phyloP scores from a whole-genome alignment of 2,113 vertebrate genomes.

The Noturus placidus region DNA sequence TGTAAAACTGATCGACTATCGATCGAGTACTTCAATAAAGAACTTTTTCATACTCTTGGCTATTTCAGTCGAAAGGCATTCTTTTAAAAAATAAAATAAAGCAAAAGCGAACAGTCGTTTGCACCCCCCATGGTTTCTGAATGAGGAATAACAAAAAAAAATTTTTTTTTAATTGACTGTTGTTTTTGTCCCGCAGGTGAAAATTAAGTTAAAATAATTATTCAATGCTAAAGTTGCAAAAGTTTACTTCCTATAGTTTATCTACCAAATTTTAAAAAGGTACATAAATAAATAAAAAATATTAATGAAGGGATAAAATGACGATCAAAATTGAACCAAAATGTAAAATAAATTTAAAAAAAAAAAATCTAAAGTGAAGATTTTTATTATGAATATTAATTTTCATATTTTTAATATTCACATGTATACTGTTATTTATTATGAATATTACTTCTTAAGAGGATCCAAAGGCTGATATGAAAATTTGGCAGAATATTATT shows the following conservation, averaged over 20 bases:
- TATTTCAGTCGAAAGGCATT: neutral
- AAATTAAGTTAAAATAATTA: neutral
- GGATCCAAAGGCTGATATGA: neutral
- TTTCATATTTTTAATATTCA: no score
- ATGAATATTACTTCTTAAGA: neutral
- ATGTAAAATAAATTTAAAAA: neutral
- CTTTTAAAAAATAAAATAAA: neutral
- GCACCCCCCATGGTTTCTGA: neutral
- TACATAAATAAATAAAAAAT: neutral
- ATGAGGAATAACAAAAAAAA: neutral
- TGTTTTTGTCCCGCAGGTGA: neutral
- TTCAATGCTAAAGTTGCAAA: neutral
- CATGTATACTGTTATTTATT: no score
- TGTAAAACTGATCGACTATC: constrained; percentile 23
- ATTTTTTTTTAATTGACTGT: no score
- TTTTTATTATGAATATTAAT: neutral
- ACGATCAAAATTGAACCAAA: neutral
- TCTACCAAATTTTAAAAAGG: neutral
- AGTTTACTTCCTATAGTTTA: neutral
- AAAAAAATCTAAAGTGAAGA: neutral
- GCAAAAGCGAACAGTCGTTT: neutral
- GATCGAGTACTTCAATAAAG: constrained; percentile 46
- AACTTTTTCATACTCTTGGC: neutral
- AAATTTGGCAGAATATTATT: neutral
- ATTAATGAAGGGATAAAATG: no score